Percentiles rank a stretch among this genome's conserved stretches.
These are phyloP conservation scores for Volucella zonaria DNA, from an alignment of 2,888 invertebrate species.

Conservation along the genomic window DNA sequence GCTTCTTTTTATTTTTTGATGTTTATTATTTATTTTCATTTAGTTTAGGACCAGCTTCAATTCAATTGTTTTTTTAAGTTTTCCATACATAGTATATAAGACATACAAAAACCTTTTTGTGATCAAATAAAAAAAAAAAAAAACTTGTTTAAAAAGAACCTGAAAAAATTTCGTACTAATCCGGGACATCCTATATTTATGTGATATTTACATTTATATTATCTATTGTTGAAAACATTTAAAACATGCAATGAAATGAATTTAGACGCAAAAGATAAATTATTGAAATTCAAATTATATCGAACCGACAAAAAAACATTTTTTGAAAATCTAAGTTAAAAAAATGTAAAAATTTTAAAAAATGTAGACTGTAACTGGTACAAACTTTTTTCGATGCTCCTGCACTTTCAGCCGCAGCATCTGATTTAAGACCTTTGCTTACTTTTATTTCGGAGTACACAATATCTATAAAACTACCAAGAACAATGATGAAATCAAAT, in stretches of 20 bases:
- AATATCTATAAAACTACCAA: constrained; percentile 98
- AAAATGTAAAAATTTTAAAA: background rate
- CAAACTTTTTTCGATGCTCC: constrained; percentile 76
- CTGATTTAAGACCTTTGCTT: constrained; percentile 85
- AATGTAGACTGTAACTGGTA: constrained; percentile 30
- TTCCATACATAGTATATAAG: too few relatives aligned
- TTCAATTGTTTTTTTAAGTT: too few relatives aligned
- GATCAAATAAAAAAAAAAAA: too few relatives aligned
- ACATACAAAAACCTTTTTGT: too few relatives aligned
- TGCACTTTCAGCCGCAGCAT: constrained; percentile 77
- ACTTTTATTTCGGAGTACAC: constrained; percentile 98
- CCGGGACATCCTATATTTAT: background rate
- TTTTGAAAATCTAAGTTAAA: background rate
- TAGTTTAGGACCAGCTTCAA: too few relatives aligned
- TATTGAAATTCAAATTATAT: background rate
- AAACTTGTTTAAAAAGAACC: too few relatives aligned
- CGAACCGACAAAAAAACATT: background rate
- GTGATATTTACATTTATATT: background rate
- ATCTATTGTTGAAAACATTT: background rate
- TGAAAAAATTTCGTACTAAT: too few relatives aligned
- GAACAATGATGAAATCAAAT: constrained; percentile 97
- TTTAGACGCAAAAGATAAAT: background rate
- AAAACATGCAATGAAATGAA: constrained; percentile 43
- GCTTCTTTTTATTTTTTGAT: too few relatives aligned
- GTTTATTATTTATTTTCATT: too few relatives aligned